Evolutionary conservation across 1,140 invertebrate species (phyloP), one percentile per base, ranked within the genome.

Genomic region (Amyelois transitella): DNA sequence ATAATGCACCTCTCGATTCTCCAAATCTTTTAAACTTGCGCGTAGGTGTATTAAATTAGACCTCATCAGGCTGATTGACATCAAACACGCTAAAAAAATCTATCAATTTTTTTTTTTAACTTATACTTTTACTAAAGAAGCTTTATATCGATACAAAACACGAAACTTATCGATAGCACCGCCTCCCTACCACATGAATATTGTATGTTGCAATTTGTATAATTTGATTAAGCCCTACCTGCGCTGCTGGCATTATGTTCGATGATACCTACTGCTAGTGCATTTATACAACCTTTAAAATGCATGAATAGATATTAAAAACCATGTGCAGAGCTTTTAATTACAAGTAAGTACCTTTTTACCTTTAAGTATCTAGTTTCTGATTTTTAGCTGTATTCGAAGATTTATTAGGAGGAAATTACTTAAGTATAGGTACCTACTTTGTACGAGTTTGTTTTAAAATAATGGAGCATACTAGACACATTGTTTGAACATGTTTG

Each of bases 131-230:
- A 2, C 2, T 14, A 14, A 8, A 1, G 2, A 3, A 1, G 3
- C 3, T 8, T 38, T 8, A 14, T 3, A 6, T 38, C 32, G 32
- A n/a, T 14, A 28, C 1, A 8, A 38, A 14, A 14, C 22, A 24
- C 22, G 3, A 24, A 24, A 8, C 8, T 24, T 28, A 51, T 51
- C 25, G 28, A 51, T 43, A 51, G 43, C 24, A 24, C 22, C 4
- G 14, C 75, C 47, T 63, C 76, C 69, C 77, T 82, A 77, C 25
- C 48, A 25, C 69, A 43, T 86, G 81, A 86, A 86, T 86, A 86
- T 86, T 86, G 78, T 77, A 86, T 83, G 77, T 77, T 77, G 80
- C 83, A 86, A 86, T 86, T 86, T 86, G 81, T 86, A 76, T 86
- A 86, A 86, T 86, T 86, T 86, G 81, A 86, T 86, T 81, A 84